Conservation (phyloP, 2,113 vertebrate species). For the Cynopterus brachyotis region DNA sequence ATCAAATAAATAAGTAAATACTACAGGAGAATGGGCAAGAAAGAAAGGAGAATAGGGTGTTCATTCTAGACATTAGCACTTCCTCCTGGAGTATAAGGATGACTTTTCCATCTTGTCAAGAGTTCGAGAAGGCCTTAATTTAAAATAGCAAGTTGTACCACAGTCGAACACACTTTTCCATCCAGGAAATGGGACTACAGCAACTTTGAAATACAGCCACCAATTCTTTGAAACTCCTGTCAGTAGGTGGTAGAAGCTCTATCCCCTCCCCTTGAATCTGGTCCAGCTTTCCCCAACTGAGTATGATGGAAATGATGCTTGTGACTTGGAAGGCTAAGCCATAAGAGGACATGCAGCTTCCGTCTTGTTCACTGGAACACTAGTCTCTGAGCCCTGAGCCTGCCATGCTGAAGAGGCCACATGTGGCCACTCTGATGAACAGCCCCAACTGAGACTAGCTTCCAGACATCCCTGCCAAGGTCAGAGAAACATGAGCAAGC, state of each 20-base stretch:
- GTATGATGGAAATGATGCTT: background rate
- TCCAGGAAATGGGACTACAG: background rate
- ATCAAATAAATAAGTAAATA: background rate
- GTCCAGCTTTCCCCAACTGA: background rate
- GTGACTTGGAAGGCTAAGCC: background rate
- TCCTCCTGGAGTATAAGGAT: background rate
- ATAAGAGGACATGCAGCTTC: background rate
- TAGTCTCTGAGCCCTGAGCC: background rate
- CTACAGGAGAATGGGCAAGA: background rate
- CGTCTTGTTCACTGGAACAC: background rate
- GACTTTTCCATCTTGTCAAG: background rate
- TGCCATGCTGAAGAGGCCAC: background rate
- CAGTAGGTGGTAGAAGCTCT: background rate
- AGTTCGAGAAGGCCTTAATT: background rate
- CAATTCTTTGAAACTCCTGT: background rate
- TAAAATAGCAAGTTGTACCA: background rate
- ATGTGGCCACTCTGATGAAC: background rate
- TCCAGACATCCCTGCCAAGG: background rate
- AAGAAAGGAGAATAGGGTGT: background rate
- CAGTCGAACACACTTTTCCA: background rate
- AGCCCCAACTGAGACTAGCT: background rate
- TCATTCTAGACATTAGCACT: background rate
- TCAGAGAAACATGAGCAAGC: background rate
- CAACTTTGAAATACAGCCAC: background rate
- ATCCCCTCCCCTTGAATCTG: background rate